These are phyloP conservation scores for Drosophila subsilvestris DNA, from an alignment of 2,888 invertebrate genomes.

Conservation along the genomic window DNA sequence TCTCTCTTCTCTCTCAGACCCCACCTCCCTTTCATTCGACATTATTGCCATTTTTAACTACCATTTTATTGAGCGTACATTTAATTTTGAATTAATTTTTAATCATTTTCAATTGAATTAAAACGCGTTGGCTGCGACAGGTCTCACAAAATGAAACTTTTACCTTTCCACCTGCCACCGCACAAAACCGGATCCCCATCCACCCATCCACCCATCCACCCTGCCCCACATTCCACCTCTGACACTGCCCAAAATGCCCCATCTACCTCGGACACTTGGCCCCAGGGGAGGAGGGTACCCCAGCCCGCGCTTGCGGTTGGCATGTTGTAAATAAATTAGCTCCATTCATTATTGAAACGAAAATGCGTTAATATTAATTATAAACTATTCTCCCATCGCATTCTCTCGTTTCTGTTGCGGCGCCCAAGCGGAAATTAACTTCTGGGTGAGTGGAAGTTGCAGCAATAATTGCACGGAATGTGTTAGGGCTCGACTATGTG, in stretches of 20 bases:
- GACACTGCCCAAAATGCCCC: background rate
- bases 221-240: background rate
- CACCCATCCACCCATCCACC: background rate
- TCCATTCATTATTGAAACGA: slow-evolving; percentile 55
- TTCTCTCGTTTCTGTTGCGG: slow-evolving; percentile 42
- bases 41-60: slow-evolving; percentile 28
- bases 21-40: background rate
- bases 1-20: background rate
- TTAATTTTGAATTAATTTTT: slow-evolving; percentile 77
- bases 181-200: background rate
- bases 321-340: slow-evolving; percentile 63
- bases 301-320: slow-evolving; percentile 56
- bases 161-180: slow-evolving; percentile 5
- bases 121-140: slow-evolving; percentile 48
- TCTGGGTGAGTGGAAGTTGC: slow-evolving; percentile 42
- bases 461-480: slow-evolving; percentile 9
- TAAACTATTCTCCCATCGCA: slow-evolving; percentile 37
- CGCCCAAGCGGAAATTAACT: slow-evolving; percentile 37
- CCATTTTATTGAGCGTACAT: slow-evolving; percentile 68
- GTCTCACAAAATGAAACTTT: slow-evolving; percentile 22
- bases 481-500: slow-evolving; percentile 28
- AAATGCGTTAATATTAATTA: slow-evolving; percentile 65
- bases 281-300: background rate
- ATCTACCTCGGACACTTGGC: background rate
- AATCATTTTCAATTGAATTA: slow-evolving; percentile 72